Evolutionary conservation across 2,797 vertebrate species (phyloP), one percentile per base, ranked within the genome.

Genomic region (Mionectes olivaceus): DNA sequence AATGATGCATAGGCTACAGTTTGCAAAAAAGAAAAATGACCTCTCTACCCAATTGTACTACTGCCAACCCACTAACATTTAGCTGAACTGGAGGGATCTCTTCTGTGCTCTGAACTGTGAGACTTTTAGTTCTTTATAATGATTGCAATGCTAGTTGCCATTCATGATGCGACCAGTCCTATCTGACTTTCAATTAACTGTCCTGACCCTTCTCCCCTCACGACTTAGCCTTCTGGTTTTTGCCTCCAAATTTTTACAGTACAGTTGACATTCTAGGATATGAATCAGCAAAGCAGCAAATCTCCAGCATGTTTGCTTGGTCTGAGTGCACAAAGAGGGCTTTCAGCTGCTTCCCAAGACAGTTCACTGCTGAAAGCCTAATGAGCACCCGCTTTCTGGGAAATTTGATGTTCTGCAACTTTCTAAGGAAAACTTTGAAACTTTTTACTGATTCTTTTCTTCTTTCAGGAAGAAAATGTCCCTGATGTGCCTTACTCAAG

Each of bases 401-500:
- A 59, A 90, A 59, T 87, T 73, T 77, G 35, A 9, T 57, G 9
- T 89, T 82, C 63, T 75, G 22, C 33, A 53, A 12, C 56, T 49
- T 79, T 81, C 67, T 52, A 85, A 67, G 53, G 47, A 93, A 78
- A 84, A 70, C 17, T 68, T 46, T 77, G 49, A 11, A 83, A 21
- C 50, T 60, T 84, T 92, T 49, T 32, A 19, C 41, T 35, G 13
- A 33, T 46, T 44, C 22, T 44, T 64, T 64, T 64, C 30, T 65
- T 85, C 74, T 68, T 96, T 69, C 55, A 97, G 91, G 82, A 97
- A 76, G 97, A 98, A 87, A 90, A 94, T 43, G 82, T 95, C 30
- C 94, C 96, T 74, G 88, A 83, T 43, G 89, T 98, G 61, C 59
- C 98, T 53, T 97, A 98, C 67, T 80, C 27, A 17, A 97, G 69